Percentiles rank a stretch among this genome's conserved stretches.
These are phyloP conservation scores for Dryoscopus gambensis DNA, from an alignment of 2,113 vertebrate genomes.

Conservation along the genomic window DNA sequence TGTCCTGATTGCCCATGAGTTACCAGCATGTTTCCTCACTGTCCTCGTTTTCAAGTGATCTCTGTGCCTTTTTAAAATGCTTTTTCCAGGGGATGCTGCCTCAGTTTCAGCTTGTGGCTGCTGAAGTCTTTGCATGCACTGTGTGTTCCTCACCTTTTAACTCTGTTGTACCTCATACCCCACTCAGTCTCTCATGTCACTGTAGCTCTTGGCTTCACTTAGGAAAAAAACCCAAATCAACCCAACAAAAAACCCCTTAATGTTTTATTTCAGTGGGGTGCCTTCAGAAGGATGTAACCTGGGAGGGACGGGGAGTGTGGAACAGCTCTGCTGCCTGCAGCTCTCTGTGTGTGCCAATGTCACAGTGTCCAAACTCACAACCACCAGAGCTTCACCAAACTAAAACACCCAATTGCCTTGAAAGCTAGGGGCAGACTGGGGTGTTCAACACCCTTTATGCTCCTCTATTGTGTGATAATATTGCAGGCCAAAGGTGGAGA, in stretches of 20 bases:
- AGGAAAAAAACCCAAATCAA: not conserved
- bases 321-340: not conserved
- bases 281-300: not conserved
- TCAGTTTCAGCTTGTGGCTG: not conserved
- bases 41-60: not conserved
- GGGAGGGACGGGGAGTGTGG: not conserved
- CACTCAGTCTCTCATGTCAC: not conserved
- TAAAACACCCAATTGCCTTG: not conserved
- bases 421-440: accelerated
- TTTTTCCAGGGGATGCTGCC: not conserved
- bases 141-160: not conserved
- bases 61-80: not conserved
- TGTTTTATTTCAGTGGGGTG: not conserved
- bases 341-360: accelerated
- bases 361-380: accelerated
- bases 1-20: not conserved
- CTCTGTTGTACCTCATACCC: not conserved
- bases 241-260: accelerated
- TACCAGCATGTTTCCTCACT: not conserved
- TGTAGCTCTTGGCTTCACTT: not conserved
- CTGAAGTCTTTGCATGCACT: not conserved
- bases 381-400: not conserved
- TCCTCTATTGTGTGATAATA: not conserved
- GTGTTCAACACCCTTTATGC: accelerated
- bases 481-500: not conserved